Base-by-base conservation (phyloP, 2,113 vertebrate species). In the Chloroceryle aenea region DNA sequence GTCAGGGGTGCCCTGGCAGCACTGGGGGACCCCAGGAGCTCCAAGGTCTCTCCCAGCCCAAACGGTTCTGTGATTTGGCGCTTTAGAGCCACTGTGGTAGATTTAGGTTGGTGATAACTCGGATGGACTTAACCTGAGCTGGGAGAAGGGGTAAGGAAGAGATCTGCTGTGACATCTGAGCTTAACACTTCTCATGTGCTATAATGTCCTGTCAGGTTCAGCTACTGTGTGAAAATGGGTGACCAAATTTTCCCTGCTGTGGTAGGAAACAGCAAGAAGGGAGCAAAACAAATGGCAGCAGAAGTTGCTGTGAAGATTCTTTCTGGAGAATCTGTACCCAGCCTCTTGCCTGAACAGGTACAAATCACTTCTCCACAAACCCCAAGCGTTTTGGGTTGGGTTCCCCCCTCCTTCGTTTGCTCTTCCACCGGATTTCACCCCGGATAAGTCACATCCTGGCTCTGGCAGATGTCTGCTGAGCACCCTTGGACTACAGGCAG, bases 261-360 rank as follows among this genome's bases (percentile, higher is more conserved):
- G 53, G 98, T 99, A 1, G 99, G 99, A 67, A 99, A 99, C 74
- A 99, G 99, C 97, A 99, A 99, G 97, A 99, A 99, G 89, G 98
- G 98, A 40, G 99, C 99, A 1, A 99, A 99, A 92, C 99, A 99
- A 97, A 98, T 99, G 98, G 99, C 99, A 1, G 99, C 99, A 7
- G 99, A 99, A 93, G 98, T 98, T 55, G 99, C 99, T 23, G 98
- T 99, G 96, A 99, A 98, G 96, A 98, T 98, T 58, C 97, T 99
- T 79, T 98, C 98, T 25, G 98, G 98, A 62, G 98, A 98, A 9
- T 96, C 98, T 55, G 95, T 83, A 20, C 78, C 91, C 10, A 53
- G 1, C 14, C 55, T 94, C 98, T 47, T 97, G 87, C 91, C 98
- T 25, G 98, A 98, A 81, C 99, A 99, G 99, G 98, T 99, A 95